Conservation (phyloP, 2,888 invertebrate genomes). For the Drosophila lacicola region DNA sequence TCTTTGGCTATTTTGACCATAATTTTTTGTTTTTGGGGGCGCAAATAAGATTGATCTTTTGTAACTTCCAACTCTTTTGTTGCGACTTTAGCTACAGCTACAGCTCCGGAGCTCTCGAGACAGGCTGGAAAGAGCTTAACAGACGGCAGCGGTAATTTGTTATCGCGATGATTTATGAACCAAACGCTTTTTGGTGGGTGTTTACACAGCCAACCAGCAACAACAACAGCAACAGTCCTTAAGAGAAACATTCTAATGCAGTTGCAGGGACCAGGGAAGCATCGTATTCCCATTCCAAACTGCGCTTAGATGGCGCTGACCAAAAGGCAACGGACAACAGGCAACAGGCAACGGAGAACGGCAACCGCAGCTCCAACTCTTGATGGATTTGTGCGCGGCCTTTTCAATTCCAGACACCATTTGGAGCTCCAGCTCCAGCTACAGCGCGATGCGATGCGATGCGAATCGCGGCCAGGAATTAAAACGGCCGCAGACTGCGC, state of each 20-base stretch:
- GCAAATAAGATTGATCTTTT: slow-evolving; percentile 81
- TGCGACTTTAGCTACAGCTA: slow-evolving; percentile 19
- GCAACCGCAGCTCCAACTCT: slow-evolving; percentile 45
- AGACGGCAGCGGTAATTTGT: slow-evolving; percentile 83
- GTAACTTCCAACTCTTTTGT: slow-evolving; percentile 75
- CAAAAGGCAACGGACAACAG: slow-evolving; percentile 5
- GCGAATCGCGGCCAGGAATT: slow-evolving; percentile 61
- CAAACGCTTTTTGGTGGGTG: slow-evolving; percentile 77
- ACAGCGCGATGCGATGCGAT: slow-evolving; percentile 36
- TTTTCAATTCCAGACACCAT: slow-evolving; percentile 54
- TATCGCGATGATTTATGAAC: slow-evolving; percentile 84
- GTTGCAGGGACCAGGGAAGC: neutral
- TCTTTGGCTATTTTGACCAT: slow-evolving; percentile 59
- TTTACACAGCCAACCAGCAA: slow-evolving; percentile 65
- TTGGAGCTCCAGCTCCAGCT: slow-evolving; percentile 6
- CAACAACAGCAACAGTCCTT: slow-evolving; percentile 16
- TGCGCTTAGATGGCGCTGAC: slow-evolving; percentile 69
- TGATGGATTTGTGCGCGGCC: slow-evolving; percentile 76
- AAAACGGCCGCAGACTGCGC: slow-evolving; percentile 51
- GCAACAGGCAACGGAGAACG: neutral
- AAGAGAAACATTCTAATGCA: slow-evolving; percentile 62
- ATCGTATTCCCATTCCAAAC: slow-evolving; percentile 4
- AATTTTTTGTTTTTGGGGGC: slow-evolving; percentile 47
- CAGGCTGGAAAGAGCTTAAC: slow-evolving; percentile 22
- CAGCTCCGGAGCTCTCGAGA: slow-evolving; percentile 6